Conservation (phyloP, 1,140 invertebrate species). For the Apis mellifera region Amel_HAv3.1 CM009944.2:1933001-1933500, state of each 20-base stretch:
- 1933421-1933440: slow-evolving; percentile 3
- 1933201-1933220: slow-evolving; percentile 57
- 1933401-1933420: neutral
- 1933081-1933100: no score
- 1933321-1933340: slow-evolving; percentile 49
- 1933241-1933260: neutral
- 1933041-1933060: no score
- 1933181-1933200: slow-evolving; percentile 55
- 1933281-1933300: slow-evolving; percentile 12
- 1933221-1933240: slow-evolving; percentile 44
- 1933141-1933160: slow-evolving; percentile 51
- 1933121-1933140: neutral
- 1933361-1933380: neutral
- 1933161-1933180: slow-evolving; percentile 24
- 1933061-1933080: no score
- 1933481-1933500: neutral
- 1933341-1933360: slow-evolving; percentile 47
- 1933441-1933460: slow-evolving; percentile 28
- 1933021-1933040: no score
- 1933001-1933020: no score
- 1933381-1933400: slow-evolving; percentile 14
- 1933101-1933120: neutral
- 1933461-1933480: neutral
- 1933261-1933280: slow-evolving; percentile 23
- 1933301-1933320: slow-evolving; percentile 42